Base-by-base conservation (phyloP, 2,888 invertebrate genomes). In the Deilephila porcellus region DNA sequence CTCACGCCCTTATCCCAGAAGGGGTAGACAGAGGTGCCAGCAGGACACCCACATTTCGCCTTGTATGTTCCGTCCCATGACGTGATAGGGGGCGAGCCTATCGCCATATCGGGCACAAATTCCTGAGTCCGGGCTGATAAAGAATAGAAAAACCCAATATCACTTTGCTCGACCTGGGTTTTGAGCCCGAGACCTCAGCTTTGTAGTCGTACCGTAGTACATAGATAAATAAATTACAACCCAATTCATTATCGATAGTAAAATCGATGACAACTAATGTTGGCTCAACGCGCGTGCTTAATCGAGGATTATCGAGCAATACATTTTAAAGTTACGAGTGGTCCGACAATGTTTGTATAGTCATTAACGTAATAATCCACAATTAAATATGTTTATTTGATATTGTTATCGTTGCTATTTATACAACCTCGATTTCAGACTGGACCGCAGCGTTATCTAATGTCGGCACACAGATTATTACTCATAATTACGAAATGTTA, bases 361-460 rank as follows among this genome's bases (percentile, higher is more conserved):
- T 52, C 17, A 67, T 67, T 67, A 67, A 45, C 20, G 25, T 67
- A 67, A 67, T 52, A 14, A 52, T 52, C 17, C 17, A 67, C 52
- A 52, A 67, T 25, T 67, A 52, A 52, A 67, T 60, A 52, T 52
- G 52, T 67, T 67, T 67, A 52, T 52, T 67, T 67, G 45, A 52
- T 52, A 17, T 17, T 25, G 25, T 67, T 67, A 67, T 67, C 67
- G 25, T 6, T 25, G 4, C 17, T 25, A 63, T 67, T 67, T 67
- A 25, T 52, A 45, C 20, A 67, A 67, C 67, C 67, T 67, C 45
- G 45, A 67, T 67, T 67, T 67, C 67, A 67, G 25, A 67, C 25
- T 52, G 29, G 67, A 67, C 25, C 20, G 14, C 45, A 67, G 20
- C 14, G 45, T 52, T 67, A 67, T 67, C 67, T 52, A 17, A 25